Conservation (phyloP, 2,888 invertebrate species). For the Erynnis tages region DNA sequence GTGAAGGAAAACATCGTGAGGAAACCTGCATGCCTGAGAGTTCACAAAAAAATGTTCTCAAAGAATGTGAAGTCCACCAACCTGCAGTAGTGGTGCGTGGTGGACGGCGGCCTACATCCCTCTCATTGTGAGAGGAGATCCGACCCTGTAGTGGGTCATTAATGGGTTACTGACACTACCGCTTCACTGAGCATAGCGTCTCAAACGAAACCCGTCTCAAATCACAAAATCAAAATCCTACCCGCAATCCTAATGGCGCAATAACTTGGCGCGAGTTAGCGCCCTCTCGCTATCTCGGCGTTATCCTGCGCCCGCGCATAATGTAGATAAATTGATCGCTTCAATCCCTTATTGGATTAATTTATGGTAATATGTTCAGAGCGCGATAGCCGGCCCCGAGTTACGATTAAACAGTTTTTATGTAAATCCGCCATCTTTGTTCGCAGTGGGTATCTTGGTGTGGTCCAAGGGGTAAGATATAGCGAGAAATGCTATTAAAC, state of each 20-base stretch:
- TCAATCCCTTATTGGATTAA: slow-evolving; percentile 67
- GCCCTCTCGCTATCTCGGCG: slow-evolving; percentile 38
- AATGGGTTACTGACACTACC: too few species aligned
- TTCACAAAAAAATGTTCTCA: too few species aligned
- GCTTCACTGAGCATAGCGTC: too few species aligned
- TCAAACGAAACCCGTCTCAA: too few species aligned
- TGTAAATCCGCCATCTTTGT: slow-evolving; percentile 73
- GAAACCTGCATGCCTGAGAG: too few species aligned
- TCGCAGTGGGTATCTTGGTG: slow-evolving; percentile 51
- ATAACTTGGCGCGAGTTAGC: slow-evolving; percentile 51
- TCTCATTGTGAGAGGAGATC: too few species aligned
- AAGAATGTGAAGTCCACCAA: too few species aligned
- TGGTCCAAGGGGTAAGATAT: slow-evolving; percentile 32
- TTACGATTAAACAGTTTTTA: slow-evolving; percentile 77
- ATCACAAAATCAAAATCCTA: slow-evolving; percentile 27
- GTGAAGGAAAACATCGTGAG: too few species aligned
- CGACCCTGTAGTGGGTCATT: too few species aligned
- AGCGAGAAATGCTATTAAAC: slow-evolving; percentile 1
- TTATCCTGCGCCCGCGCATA: slow-evolving; percentile 58
- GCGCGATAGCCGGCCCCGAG: slow-evolving; percentile 63
- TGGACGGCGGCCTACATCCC: too few species aligned
- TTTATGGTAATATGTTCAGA: slow-evolving; percentile 71
- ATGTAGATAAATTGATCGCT: slow-evolving; percentile 67
- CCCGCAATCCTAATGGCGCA: slow-evolving; percentile 48
- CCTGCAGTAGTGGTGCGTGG: too few species aligned